Evolutionary conservation across 2,113 vertebrate species (phyloP), one percentile per base, ranked within the genome.

Genomic region (Mionectes macconnelli): DNA sequence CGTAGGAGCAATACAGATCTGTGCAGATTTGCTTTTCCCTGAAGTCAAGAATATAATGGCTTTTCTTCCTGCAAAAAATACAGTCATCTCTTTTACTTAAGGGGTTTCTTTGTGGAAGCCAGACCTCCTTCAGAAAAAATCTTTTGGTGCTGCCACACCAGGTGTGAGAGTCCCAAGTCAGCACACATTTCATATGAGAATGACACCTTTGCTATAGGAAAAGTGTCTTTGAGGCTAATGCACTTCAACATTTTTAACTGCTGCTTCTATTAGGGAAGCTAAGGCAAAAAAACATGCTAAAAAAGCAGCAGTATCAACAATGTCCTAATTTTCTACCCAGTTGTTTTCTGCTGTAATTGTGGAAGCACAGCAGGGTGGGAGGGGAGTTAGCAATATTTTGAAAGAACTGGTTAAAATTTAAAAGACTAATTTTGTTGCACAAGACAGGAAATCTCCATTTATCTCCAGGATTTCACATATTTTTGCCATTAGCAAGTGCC

Each of bases 371-470:
- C 23, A 47, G 70, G 39, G n/a, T 87, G 37, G 35, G 50, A 72
- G 9, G 14, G 23, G 40, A 60, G 23, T 69, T 76, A 30, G 9
- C 76, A 93, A 67, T 88, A 83, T 94, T 96, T 94, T 95, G 63
- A 88, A 95, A 93, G 49, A 25, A 35, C 50, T 86, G 35, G 78
- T 85, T 87, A 77, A 73, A 69, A 80, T 95, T 91, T 81, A 89
- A 70, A 89, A 81, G 60, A 37, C 55, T 31, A n/a, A 14, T 89
- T 89, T 80, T 91, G 66, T 95, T 96, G 78, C 91, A 62, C 70
- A 97, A 95, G 75, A 84, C 87, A 85, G 91, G 91, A 95, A 91
- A 89, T 79, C 23, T 95, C 86, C 24, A 60, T 95, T 94, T 87
- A 90, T 77, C 30, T 8, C 47, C 55, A 76, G 47, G 40, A 91